Evolutionary conservation across 2,113 vertebrate genomes (phyloP).

Genomic region (Eurystomus gularis): DNA sequence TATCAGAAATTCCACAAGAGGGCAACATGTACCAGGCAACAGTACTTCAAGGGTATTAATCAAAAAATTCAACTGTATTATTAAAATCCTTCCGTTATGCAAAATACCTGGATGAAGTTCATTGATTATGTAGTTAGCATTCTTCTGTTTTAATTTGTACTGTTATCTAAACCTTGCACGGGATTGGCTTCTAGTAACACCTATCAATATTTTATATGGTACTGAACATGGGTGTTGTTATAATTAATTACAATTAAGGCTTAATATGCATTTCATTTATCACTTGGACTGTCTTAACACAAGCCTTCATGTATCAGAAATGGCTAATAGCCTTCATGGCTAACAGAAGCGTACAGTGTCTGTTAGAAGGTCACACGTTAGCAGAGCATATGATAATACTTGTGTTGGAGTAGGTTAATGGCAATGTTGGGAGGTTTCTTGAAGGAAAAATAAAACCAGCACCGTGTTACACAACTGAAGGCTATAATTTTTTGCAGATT

Average conservation of each 20-base stretch:
- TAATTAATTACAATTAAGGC: constrained; percentile 52
- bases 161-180: constrained; percentile 68
- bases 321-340: neutral
- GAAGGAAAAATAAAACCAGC: neutral
- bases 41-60: neutral
- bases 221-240: neutral
- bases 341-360: neutral
- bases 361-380: neutral
- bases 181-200: neutral
- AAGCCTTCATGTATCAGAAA: neutral
- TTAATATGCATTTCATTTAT: constrained; percentile 42
- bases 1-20: constrained; percentile 65
- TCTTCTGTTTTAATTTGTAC: constrained; percentile 12
- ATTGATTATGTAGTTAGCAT: constrained; percentile 40
- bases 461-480: neutral
- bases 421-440: neutral
- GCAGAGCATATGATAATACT: neutral
- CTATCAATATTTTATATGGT: neutral
- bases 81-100: neutral
- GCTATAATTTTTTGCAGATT: neutral
- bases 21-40: constrained; percentile 63
- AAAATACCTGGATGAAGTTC: constrained; percentile 34
- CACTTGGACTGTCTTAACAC: neutral
- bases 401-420: neutral
- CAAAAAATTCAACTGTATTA: neutral